A percentile compares a stretch with the other conserved stretches of the same genome.
phyloP scores from a whole-genome alignment of 2,113 vertebrate genomes.

The Bostrychus sinensis region DNA sequence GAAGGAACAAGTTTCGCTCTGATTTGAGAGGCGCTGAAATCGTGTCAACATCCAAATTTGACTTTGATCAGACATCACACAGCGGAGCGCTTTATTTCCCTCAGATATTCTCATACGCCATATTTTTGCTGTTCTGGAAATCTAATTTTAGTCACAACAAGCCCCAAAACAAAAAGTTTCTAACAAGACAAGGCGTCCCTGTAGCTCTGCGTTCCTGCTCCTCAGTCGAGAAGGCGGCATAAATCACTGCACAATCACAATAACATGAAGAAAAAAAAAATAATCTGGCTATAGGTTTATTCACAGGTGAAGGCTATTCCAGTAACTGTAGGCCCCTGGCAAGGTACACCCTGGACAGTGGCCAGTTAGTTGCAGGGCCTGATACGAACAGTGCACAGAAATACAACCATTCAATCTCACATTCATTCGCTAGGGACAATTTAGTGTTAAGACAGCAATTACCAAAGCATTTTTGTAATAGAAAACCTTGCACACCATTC shows the following conservation, averaged over 20 bases:
- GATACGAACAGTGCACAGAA: no score
- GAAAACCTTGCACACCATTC: no score
- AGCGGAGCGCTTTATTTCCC: background rate
- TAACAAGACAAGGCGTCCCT: background rate
- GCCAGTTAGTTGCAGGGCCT: no score
- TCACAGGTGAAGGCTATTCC: no score
- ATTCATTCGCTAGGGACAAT: no score
- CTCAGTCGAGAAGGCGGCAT: background rate
- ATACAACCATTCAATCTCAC: no score
- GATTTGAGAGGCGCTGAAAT: background rate
- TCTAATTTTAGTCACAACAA: conserved; percentile 8
- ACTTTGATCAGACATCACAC: background rate
- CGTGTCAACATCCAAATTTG: background rate
- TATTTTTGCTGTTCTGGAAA: background rate
- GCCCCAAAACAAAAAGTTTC: background rate
- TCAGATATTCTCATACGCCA: background rate
- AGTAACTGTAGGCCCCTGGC: no score
- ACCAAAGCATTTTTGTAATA: no score
- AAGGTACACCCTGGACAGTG: no score
- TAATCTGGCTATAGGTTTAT: no score
- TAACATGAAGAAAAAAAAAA: no score
- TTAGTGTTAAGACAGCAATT: no score
- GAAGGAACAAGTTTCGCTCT: background rate
- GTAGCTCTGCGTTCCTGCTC: background rate
- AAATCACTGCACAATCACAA: background rate